Conservation (phyloP, 2,888 invertebrate genomes). For the Synanthedon vespiformis region DNA sequence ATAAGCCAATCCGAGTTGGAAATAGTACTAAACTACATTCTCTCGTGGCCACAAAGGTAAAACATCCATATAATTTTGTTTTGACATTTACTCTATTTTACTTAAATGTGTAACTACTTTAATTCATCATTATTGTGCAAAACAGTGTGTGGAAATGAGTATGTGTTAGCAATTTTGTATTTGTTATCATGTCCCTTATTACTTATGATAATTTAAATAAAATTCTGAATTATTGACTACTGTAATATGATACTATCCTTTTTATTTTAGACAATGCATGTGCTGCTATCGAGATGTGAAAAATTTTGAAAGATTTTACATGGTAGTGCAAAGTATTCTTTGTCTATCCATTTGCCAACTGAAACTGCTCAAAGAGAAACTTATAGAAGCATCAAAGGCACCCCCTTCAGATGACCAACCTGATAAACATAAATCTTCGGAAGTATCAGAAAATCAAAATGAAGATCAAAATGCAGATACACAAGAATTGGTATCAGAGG, state of each 20-base stretch:
- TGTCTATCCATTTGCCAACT: conserved; percentile 86
- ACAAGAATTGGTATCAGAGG: conserved; percentile 22
- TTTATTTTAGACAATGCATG: conserved; percentile 87
- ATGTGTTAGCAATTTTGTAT: no score
- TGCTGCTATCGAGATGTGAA: conserved; percentile 93
- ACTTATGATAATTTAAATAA: neutral
- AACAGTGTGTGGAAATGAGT: no score
- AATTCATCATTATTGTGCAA: no score
- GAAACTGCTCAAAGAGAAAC: conserved; percentile 76
- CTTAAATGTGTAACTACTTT: no score
- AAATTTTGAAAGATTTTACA: conserved; percentile 91
- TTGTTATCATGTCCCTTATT: no score
- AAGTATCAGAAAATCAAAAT: conserved; percentile 17
- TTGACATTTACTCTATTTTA: no score
- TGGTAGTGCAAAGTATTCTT: conserved; percentile 88
- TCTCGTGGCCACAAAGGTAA: conserved; percentile 90
- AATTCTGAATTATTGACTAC: neutral
- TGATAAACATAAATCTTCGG: conserved; percentile 27
- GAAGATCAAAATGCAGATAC: conserved; percentile 25
- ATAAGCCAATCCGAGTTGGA: conserved; percentile 86
- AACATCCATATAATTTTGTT: no score
- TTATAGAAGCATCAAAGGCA: conserved; percentile 48
- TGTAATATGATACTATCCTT: conserved; percentile 4
- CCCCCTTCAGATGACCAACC: conserved; percentile 32
- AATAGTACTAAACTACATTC: conserved; percentile 84